Percentiles rank a stretch among this genome's conserved stretches.
phyloP scores from a whole-genome alignment of 2,797 vertebrate genomes.

The Leucoraja ocellata region DNA sequence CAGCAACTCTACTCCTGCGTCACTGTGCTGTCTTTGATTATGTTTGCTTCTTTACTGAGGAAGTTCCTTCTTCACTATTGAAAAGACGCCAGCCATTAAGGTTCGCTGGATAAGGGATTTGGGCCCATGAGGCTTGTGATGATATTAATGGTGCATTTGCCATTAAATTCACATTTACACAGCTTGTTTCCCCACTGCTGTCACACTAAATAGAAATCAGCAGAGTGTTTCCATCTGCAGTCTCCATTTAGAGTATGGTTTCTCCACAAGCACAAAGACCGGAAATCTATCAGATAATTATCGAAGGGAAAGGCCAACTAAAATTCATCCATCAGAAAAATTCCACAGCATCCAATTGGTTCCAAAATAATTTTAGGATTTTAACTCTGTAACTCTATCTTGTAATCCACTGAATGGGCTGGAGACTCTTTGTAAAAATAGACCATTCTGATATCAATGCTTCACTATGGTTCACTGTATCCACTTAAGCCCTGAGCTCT shows the following conservation, averaged over 20 bases:
- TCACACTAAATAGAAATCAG: not conserved
- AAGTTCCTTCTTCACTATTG: not conserved
- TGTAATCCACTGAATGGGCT: not conserved
- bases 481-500: not conserved
- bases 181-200: not conserved
- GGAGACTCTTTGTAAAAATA: not conserved
- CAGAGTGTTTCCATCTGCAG: not conserved
- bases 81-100: not conserved
- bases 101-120: not conserved
- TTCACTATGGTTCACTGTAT: not conserved
- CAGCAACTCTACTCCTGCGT: no score
- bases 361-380: not conserved
- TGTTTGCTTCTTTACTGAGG: no score
- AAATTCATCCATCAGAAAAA: not conserved
- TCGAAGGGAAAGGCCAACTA: not conserved
- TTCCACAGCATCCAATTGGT: not conserved
- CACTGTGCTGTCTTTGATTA: no score
- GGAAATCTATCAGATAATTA: not conserved
- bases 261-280: not conserved
- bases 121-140: not conserved
- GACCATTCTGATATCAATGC: not conserved
- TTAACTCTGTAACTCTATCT: not conserved
- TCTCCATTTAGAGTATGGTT: not conserved
- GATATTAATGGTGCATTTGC: not conserved
- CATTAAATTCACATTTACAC: not conserved